Evolutionary conservation across 2,113 vertebrate genomes (phyloP).

Genomic region (Dolichotis patagonum): DNA sequence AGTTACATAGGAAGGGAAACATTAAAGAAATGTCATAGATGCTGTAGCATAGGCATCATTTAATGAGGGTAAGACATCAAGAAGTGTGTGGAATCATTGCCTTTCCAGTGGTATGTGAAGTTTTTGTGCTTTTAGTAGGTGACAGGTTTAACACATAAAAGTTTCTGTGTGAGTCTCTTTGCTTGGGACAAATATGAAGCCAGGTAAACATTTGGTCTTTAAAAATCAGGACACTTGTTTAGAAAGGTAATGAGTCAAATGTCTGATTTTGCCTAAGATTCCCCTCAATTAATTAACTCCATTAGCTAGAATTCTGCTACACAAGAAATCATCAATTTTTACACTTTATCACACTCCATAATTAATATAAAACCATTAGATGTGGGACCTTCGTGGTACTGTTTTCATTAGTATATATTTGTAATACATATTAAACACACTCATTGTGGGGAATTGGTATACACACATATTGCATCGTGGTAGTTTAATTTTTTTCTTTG

Average conservation of each 20-base stretch:
- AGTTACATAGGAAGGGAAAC: background rate
- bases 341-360: background rate
- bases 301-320: background rate
- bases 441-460: background rate
- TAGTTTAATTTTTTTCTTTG: background rate
- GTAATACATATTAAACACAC: background rate
- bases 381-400: background rate
- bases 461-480: background rate
- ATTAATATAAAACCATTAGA: slow-evolving; percentile 41
- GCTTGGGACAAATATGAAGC: background rate
- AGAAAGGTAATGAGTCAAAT: background rate
- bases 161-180: background rate
- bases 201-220: background rate
- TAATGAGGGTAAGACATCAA: slow-evolving; percentile 5
- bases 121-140: slow-evolving; percentile 50
- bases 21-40: slow-evolving; percentile 27
- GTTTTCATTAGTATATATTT: background rate
- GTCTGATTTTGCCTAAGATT: background rate
- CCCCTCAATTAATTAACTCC: background rate
- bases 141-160: background rate
- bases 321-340: background rate
- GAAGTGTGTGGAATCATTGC: background rate
- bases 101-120: background rate
- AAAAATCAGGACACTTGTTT: background rate
- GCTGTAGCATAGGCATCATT: background rate